Evolutionary conservation across 2,113 vertebrate species (phyloP), one percentile per base, ranked within the genome.

Genomic region (Coreoperca whiteheadi): DNA sequence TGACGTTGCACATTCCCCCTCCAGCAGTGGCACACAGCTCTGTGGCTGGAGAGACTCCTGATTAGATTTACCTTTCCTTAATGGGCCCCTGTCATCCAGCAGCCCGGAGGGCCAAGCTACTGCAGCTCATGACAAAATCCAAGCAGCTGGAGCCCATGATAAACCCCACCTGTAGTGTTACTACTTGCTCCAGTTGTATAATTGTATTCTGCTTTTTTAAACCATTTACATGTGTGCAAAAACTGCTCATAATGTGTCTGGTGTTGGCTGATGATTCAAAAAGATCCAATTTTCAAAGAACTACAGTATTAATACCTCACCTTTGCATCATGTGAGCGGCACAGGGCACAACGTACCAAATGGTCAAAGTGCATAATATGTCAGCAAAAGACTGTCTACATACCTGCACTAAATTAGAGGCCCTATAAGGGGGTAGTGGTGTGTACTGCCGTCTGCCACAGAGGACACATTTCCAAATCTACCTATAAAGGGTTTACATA

Each of bases 1-100:
- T 92, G 86, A 84, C 41, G 82, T 63, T 77, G 74, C 84, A 75
- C 54, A 82, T 86, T 83, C 70, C 80, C 91, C 91, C 79, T 88
- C 76, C 69, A 85, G 92, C 92, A 83, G 67, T 82, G 81, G 91
- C 91, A 92, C 91, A 84, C 69, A 77, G 88, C 84, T 77, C 84
- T 87, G 89, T 88, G 82, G 81, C 82, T 90, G 67, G 82, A 87
- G 71, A 85, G 92, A 92, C 73, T 82, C 72, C 68, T 92, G 92
- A 96, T 95, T 93, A 91, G 88, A 95, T 96, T 96, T 95, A 93
- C 93, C 92, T 93, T 93, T 87, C 57, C 89, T 82, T 94, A 95
- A 95, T 94, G 93, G 92, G 87, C 79, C 91, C 81, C 74, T 93
- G 94, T 91, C 90, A 87, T 80, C 80, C 84, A 85, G 60, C 73